Base-by-base conservation (phyloP, 92 coral and sea anemone genomes). In the Siderastrea radians region DNA sequence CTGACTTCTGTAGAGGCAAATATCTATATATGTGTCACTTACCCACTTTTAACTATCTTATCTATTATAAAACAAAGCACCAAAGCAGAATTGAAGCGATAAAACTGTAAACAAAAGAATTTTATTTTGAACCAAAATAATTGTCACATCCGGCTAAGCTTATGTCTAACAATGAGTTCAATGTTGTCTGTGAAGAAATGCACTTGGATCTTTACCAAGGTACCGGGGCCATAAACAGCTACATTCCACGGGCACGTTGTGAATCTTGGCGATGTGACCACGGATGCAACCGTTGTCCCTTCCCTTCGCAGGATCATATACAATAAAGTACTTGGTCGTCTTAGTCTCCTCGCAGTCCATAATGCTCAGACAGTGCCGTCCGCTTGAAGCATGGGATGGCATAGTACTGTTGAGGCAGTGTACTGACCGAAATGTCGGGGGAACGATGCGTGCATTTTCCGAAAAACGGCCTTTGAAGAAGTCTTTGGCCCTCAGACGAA, bases 291-390 rank as follows among this genome's bases (percentile, higher is more conserved):
- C 65, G 49, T 44, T 61, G 2, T 53, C 51, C 54, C n/a, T 26
- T 38, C 53, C 47, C 16, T 65, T 64, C 7, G 54, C 38, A 7
- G 77, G 89, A 69, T 86, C 84, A n/a, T 66, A 78, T 44, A 86
- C 84, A 57, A 86, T 38, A 46, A 86, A 86, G n/a, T 86, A 66
- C 65, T 16, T 74, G 65, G 47, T 86, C 45, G 68, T 47, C 69
- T 15, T 86, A 68, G 82, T 78, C 61, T 86, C 82, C 58, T 51
- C 52, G 72, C 84, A 86, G 77, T 86, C 84, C 89, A 86, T 85
- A 45, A 74, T 52, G 49, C 82, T 57, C 89, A 64, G 44, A 80
- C 85, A 80, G 51, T 68, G 86, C 54, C 47, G 48, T 5, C 59
- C 77, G 77, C 2, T 45, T 45, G 57, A 47, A 45, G 53, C 6